A percentile compares a stretch with the other conserved stretches of the same genome.
These are phyloP conservation scores for Microtus californicus DNA, from an alignment of 2,797 vertebrate genomes.

Conservation along the genomic window DNA sequence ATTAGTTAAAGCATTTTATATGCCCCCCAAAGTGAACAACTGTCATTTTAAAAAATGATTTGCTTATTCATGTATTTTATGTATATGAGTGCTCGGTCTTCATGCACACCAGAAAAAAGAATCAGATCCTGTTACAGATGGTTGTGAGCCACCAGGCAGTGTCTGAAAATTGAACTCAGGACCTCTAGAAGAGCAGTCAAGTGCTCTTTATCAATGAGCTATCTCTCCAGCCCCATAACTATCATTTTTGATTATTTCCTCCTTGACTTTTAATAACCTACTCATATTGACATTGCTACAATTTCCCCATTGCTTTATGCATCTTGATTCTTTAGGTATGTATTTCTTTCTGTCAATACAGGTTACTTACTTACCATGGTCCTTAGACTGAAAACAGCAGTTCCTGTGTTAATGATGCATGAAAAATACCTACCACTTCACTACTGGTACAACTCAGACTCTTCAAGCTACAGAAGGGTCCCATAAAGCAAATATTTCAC, in stretches of 20 bases:
- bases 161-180: no score
- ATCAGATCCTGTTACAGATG: no score
- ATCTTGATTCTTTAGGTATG: conserved; percentile 36
- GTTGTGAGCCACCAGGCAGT: no score
- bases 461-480: neutral
- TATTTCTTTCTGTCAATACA: neutral
- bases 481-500: neutral
- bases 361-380: neutral
- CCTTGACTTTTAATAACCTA: neutral
- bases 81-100: no score
- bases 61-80: no score
- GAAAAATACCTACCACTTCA: neutral
- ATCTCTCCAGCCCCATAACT: no score
- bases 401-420: conserved; percentile 1
- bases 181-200: no score
- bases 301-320: neutral
- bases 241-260: neutral
- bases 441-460: neutral
- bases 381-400: conserved; percentile 5
- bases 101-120: no score
- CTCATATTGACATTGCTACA: neutral
- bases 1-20: conserved; percentile 2
- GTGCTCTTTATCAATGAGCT: no score
- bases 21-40: neutral
- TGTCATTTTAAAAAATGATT: neutral